These are phyloP conservation scores for Trichopoda pennipes DNA, from an alignment of 2,888 invertebrate species.

Conservation along the genomic window DNA sequence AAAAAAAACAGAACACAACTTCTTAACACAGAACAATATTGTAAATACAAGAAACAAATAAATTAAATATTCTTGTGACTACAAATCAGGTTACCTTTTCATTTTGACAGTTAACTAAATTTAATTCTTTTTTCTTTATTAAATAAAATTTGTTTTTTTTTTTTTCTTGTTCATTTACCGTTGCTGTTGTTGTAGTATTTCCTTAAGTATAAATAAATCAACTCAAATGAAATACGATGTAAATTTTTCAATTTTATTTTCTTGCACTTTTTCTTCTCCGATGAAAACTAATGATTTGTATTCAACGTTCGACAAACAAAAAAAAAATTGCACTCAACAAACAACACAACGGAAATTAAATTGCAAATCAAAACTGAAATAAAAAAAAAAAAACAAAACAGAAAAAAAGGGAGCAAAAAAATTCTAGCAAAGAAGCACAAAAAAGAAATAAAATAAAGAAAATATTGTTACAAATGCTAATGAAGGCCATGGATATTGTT, in stretches of 20 bases:
- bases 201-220: slow-evolving; percentile 46
- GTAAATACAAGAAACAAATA: slow-evolving; percentile 4
- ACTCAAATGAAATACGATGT: slow-evolving; percentile 42
- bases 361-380: slow-evolving; percentile 60
- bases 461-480: slow-evolving; percentile 58
- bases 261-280: slow-evolving; percentile 12
- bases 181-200: background rate
- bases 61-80: slow-evolving; percentile 8
- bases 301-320: slow-evolving; percentile 52
- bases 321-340: slow-evolving; percentile 8
- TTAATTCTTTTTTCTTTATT: slow-evolving; percentile 9
- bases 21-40: background rate
- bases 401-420: background rate
- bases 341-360: slow-evolving; percentile 65
- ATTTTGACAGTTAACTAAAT: slow-evolving; percentile 16
- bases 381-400: slow-evolving; percentile 5
- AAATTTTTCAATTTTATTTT: slow-evolving; percentile 29
- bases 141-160: slow-evolving; percentile 13
- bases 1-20: background rate
- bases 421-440: slow-evolving; percentile 21
- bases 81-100: slow-evolving; percentile 26
- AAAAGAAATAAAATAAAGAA: slow-evolving; percentile 18
- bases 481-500: slow-evolving; percentile 44
- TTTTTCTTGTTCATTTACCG: background rate
- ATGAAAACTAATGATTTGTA: slow-evolving; percentile 65